A percentile compares a stretch with the other conserved stretches of the same genome.
Evolutionary conservation across 2,888 invertebrate species (phyloP).

Genomic region (Neocrepidodera transversa): DNA sequence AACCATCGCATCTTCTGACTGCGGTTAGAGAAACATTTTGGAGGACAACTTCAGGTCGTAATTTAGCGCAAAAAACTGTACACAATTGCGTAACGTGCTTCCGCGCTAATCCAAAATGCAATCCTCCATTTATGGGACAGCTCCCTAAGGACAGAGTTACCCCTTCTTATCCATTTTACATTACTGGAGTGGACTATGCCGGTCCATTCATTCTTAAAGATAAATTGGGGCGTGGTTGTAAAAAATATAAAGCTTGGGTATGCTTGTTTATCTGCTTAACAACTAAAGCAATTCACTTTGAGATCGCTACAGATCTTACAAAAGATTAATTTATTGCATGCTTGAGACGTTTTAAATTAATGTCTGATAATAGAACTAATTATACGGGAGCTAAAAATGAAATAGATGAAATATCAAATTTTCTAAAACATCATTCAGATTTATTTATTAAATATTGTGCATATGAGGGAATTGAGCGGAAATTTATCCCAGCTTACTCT

Average conservation of each 20-base stretch:
- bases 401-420: conserved; percentile 15
- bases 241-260: conserved; percentile 11
- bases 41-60: neutral
- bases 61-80: neutral
- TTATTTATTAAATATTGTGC: neutral
- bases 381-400: conserved; percentile 33
- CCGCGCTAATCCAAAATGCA: neutral
- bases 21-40: neutral
- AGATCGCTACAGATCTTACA: conserved; percentile 39
- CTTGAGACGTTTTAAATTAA: conserved; percentile 41
- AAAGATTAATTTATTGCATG: conserved; percentile 41
- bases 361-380: conserved; percentile 44
- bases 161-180: conserved; percentile 28
- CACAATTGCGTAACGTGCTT: neutral
- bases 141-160: neutral
- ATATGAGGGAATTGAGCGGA: conserved; percentile 26
- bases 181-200: conserved; percentile 30
- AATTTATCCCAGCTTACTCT: conserved; percentile 39
- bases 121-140: neutral
- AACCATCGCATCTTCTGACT: neutral
- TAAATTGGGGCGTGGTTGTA: neutral
- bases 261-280: conserved; percentile 32
- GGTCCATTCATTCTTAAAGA: conserved; percentile 31
- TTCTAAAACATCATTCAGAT: conserved; percentile 11
- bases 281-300: conserved; percentile 44